A percentile compares a stretch with the other conserved stretches of the same genome.
Conservation (phyloP, 2,113 vertebrate genomes). For the Rhadina sibilatrix region DNA sequence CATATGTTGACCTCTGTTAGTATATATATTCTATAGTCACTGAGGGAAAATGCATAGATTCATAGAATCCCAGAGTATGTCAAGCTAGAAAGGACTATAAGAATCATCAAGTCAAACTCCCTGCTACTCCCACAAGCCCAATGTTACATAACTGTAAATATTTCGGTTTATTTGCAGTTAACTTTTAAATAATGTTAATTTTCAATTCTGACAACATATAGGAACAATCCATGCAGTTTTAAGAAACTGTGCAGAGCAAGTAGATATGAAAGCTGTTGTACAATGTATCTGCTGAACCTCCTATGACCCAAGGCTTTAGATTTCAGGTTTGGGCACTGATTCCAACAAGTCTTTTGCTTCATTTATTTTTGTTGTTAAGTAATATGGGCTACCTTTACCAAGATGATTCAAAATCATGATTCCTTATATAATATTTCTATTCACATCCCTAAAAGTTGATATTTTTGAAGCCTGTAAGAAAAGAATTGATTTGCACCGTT, state of each 20-base stretch:
- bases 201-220: neutral
- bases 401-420: neutral
- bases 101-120: neutral
- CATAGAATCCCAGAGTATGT: neutral
- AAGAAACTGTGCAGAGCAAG: neutral
- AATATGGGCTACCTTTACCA: neutral
- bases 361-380: neutral
- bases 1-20: neutral
- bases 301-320: neutral
- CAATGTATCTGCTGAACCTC: too few relatives aligned
- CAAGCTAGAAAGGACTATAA: neutral
- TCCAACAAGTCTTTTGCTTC: neutral
- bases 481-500: neutral
- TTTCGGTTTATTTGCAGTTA: neutral
- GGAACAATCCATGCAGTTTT: too few relatives aligned
- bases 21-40: neutral
- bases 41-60: neutral
- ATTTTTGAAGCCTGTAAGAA: neutral
- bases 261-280: neutral
- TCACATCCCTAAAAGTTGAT: neutral
- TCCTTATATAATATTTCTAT: neutral
- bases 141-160: neutral
- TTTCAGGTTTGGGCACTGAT: neutral
- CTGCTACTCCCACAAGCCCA: neutral
- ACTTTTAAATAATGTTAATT: neutral